Conservation (phyloP, 2,797 vertebrate species). For the Gallinago stenura region DNA sequence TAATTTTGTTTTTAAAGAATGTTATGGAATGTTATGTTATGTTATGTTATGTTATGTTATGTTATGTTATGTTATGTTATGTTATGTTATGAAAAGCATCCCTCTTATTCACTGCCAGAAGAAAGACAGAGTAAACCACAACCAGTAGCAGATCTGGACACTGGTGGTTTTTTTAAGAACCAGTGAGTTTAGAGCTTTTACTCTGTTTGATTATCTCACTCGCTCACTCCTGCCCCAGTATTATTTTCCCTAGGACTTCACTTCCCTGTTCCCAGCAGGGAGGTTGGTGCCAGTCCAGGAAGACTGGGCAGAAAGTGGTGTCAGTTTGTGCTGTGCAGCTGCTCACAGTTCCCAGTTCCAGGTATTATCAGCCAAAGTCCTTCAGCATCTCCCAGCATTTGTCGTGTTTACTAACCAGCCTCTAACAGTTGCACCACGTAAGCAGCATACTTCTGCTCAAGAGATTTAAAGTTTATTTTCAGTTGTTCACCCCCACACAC, state of each 20-base stretch:
- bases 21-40: neutral
- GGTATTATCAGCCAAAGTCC: neutral
- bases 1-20: neutral
- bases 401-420: neutral
- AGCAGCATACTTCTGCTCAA: neutral
- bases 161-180: neutral
- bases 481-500: neutral
- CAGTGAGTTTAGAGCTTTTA: neutral
- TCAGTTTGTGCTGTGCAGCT: neutral
- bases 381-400: neutral
- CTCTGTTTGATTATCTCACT: neutral
- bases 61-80: neutral
- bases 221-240: rapidly evolving
- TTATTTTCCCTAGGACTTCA: neutral
- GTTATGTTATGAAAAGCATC: neutral
- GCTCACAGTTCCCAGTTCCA: neutral
- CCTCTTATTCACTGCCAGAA: neutral
- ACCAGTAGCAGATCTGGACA: neutral
- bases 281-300: neutral
- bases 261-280: neutral
- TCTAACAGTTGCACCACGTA: neutral
- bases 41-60: neutral
- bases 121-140: neutral
- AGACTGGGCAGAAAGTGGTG: neutral
- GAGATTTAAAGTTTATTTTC: neutral